Conservation (phyloP, 1,140 invertebrate genomes). For the Pseudobourletiella spinata region DNA sequence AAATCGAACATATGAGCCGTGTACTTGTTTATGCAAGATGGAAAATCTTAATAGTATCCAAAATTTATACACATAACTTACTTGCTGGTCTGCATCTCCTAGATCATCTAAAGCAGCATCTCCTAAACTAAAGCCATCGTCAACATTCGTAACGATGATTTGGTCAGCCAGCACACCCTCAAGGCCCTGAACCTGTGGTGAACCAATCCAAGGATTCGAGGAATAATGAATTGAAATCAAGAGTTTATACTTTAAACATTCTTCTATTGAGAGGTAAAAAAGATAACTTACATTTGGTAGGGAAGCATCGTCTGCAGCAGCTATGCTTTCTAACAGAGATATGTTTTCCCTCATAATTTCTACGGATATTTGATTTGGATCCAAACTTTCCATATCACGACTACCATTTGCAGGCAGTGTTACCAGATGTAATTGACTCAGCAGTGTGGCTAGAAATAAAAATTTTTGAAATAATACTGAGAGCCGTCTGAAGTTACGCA, state of each 20-base stretch:
- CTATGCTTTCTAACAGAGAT: slow-evolving; percentile 29
- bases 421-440: slow-evolving; percentile 30
- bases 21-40: too few relatives aligned
- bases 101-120: slow-evolving; percentile 20
- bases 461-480: background rate
- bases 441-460: slow-evolving; percentile 20
- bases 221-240: too few relatives aligned
- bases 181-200: slow-evolving; percentile 22
- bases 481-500: too few relatives aligned
- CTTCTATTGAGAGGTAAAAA: too few relatives aligned
- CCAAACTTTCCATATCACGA: slow-evolving; percentile 8
- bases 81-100: slow-evolving; percentile 21
- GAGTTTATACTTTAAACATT: too few relatives aligned
- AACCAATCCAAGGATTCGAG: too few relatives aligned
- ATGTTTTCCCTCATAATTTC: slow-evolving; percentile 34
- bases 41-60: too few relatives aligned
- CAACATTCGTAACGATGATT: slow-evolving; percentile 26
- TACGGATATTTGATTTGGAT: slow-evolving; percentile 27
- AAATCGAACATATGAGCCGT: too few relatives aligned
- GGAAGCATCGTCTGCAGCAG: slow-evolving; percentile 20
- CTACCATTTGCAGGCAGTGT: background rate
- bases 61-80: slow-evolving; percentile 5
- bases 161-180: slow-evolving; percentile 23
- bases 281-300: slow-evolving; percentile 19
- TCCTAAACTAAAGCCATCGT: slow-evolving; percentile 25